Conservation (phyloP, 2,113 vertebrate genomes). For the Nicator chloris region DNA sequence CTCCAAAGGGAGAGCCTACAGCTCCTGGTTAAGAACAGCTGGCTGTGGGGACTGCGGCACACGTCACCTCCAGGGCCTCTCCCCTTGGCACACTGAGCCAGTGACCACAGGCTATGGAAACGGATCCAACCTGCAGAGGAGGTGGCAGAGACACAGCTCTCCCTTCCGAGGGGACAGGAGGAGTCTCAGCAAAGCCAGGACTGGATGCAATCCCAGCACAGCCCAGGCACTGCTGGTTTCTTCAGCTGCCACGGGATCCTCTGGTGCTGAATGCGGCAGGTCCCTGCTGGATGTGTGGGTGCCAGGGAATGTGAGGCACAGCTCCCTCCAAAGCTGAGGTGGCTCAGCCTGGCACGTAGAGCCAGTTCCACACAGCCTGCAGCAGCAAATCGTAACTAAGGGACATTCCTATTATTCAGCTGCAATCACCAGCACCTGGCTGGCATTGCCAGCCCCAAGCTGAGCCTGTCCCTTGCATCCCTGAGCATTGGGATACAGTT, state of each 20-base stretch:
- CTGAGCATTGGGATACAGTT: background rate
- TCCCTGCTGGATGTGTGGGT: background rate
- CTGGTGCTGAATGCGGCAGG: accelerated
- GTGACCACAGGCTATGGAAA: background rate
- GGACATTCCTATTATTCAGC: accelerated
- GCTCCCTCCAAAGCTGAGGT: accelerated
- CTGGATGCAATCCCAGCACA: background rate
- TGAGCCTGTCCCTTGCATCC: background rate
- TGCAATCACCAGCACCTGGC: background rate
- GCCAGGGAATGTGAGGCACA: background rate
- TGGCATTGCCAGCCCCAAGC: background rate
- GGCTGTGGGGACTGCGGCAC: background rate
- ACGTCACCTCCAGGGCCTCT: accelerated
- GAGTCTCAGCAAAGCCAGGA: background rate
- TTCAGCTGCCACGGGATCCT: accelerated
- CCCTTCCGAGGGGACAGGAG: background rate
- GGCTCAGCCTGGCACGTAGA: background rate
- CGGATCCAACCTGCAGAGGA: accelerated
- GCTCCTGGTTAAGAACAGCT: background rate
- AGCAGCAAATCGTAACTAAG: background rate
- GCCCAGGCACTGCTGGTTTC: background rate
- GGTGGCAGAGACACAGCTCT: background rate
- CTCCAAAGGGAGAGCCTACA: background rate
- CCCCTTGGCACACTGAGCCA: background rate
- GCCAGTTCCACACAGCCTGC: background rate